A percentile compares a stretch with the other conserved stretches of the same genome.
Conservation (phyloP, 2,888 invertebrate genomes). For the Ophion ventricosus region DNA sequence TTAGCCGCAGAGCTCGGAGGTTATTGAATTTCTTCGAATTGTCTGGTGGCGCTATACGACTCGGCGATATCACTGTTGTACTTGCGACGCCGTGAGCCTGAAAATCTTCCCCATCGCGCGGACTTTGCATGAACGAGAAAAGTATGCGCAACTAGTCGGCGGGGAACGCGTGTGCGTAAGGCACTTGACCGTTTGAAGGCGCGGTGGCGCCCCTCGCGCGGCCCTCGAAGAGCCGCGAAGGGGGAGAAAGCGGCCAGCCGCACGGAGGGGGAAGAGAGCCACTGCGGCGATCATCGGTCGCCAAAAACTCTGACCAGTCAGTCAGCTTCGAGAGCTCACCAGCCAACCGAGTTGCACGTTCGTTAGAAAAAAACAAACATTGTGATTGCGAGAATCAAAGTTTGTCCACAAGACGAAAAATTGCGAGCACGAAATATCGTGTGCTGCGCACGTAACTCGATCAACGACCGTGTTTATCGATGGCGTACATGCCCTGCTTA, state of each 20-base stretch:
- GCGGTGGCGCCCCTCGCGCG: background rate
- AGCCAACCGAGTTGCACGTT: background rate
- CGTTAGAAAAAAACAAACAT: background rate
- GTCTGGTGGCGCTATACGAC: background rate
- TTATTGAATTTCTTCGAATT: background rate
- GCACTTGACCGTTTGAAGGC: background rate
- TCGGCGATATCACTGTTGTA: background rate
- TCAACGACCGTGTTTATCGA: background rate
- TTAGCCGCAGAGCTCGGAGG: background rate
- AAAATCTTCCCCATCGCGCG: background rate
- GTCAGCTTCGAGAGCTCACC: constrained; percentile 42
- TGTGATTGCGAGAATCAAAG: background rate
- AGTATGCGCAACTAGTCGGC: background rate
- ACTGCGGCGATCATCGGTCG: background rate
- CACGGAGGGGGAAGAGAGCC: background rate
- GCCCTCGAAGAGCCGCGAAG: background rate
- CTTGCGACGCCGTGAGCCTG: background rate
- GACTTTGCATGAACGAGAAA: background rate
- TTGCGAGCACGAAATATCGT: background rate
- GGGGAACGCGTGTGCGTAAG: background rate
- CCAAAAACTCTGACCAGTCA: background rate
- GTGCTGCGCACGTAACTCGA: constrained; percentile 1
- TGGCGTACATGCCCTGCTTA: background rate
- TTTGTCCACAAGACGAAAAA: background rate
- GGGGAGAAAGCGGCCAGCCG: background rate